Conservation (phyloP, 2,888 invertebrate species). For the Criorhina ranunculi region DNA sequence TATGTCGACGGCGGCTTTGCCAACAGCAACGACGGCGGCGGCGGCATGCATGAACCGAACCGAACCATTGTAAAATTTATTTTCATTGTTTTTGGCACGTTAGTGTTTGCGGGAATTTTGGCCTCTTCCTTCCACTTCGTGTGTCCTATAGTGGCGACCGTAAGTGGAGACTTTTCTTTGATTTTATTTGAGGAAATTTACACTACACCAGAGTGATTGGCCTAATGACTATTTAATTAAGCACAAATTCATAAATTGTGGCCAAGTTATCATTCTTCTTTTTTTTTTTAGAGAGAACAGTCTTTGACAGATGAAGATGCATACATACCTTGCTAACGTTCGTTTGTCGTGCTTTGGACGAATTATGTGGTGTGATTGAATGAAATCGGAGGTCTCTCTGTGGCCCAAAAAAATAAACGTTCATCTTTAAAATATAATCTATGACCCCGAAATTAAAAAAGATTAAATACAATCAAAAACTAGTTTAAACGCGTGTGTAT, state of each 20-base stretch:
- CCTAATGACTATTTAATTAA: conserved; percentile 76
- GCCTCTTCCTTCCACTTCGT: conserved; percentile 17
- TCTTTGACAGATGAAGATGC: conserved; percentile 57
- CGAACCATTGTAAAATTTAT: conserved; percentile 72
- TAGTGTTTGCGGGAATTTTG: conserved; percentile 53
- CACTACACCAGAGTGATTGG: conserved; percentile 58
- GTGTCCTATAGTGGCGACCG: too few relatives aligned
- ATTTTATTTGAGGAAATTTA: conserved; percentile 65
- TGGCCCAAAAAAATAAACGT: conserved; percentile 32
- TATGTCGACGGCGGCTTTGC: conserved; percentile 41
- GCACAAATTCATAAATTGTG: conserved; percentile 70
- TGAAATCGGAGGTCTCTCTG: conserved; percentile 40
- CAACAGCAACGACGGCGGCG: conserved; percentile 63
- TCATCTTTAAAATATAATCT: conserved; percentile 56
- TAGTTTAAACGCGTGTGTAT: conserved; percentile 50
- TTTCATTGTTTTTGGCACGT: conserved; percentile 77
- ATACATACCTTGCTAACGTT: conserved; percentile 53
- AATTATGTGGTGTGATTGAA: conserved; percentile 69
- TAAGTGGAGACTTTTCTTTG: conserved; percentile 19
- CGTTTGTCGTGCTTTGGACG: conserved; percentile 56
- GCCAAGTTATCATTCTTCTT: conserved; percentile 65
- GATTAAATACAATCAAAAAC: conserved; percentile 64
- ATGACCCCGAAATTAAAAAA: conserved; percentile 26
- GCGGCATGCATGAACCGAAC: conserved; percentile 74
- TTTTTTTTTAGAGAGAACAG: conserved; percentile 46